Evolutionary conservation across 2,888 invertebrate species (phyloP).

Genomic region (Cephonodes hylas): DNA sequence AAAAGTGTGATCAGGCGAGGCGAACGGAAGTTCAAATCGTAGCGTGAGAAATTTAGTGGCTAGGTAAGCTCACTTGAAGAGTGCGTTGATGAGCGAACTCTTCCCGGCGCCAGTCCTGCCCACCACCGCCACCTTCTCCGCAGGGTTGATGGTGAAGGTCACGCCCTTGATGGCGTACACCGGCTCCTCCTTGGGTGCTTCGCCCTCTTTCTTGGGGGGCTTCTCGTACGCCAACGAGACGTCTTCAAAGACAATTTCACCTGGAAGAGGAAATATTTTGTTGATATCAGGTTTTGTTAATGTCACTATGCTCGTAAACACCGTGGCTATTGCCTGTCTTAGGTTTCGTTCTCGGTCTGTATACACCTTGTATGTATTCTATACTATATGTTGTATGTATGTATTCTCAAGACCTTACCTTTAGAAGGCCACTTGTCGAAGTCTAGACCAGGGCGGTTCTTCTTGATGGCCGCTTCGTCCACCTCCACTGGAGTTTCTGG

Average conservation of each 20-base stretch:
- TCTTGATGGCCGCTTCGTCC: conserved; percentile 55
- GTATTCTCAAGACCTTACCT: too few species aligned
- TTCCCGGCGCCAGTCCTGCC: conserved; percentile 93
- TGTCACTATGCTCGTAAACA: too few species aligned
- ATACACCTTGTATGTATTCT: too few species aligned
- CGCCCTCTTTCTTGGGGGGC: conserved; percentile 45
- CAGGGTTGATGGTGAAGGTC: conserved; percentile 76
- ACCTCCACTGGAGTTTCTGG: conserved; percentile 81
- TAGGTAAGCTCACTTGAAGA: conserved; percentile 85
- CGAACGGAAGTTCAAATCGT: too few species aligned
- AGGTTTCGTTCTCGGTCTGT: too few species aligned
- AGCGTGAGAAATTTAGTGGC: too few species aligned
- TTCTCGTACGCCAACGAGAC: conserved; percentile 69
- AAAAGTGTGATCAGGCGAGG: too few species aligned
- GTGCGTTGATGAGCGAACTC: conserved; percentile 86
- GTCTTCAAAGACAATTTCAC: conserved; percentile 67
- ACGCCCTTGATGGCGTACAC: conserved; percentile 65
- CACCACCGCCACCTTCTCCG: conserved; percentile 88
- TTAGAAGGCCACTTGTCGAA: conserved; percentile 67
- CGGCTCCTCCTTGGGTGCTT: conserved; percentile 70
- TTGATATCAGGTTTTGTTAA: too few species aligned
- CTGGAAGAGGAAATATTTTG: conserved; percentile 44
- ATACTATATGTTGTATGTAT: too few species aligned
- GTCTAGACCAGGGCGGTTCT: conserved; percentile 62
- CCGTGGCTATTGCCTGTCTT: too few species aligned